phyloP scores from a whole-genome alignment of 2,888 invertebrate species.

The Agrotis segetum region DNA sequence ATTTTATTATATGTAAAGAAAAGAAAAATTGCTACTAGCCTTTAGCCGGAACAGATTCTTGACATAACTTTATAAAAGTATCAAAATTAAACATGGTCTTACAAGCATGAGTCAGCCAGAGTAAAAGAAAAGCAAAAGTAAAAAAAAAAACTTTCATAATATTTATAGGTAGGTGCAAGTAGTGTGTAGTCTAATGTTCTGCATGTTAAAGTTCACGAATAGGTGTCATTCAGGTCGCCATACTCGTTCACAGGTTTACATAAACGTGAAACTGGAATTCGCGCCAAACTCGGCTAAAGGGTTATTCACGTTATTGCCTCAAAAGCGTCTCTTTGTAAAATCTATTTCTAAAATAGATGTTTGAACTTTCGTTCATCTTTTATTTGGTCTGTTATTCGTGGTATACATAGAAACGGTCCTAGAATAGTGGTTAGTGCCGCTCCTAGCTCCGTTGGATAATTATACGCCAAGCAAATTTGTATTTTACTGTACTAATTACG shows the following conservation, averaged over 20 bases:
- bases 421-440: neutral
- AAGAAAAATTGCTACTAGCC: neutral
- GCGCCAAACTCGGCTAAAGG: slow-evolving; percentile 19
- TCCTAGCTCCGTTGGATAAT: neutral
- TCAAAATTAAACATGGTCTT: slow-evolving; percentile 12
- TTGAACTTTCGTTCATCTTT: slow-evolving; percentile 24
- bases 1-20: no score
- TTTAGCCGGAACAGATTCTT: neutral
- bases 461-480: slow-evolving; percentile 8
- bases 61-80: neutral
- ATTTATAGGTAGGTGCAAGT: no score
- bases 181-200: slow-evolving; percentile 8
- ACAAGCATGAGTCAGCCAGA: neutral
- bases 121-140: neutral
- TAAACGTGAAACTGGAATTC: slow-evolving; percentile 32
- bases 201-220: slow-evolving; percentile 22
- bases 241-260: slow-evolving; percentile 28
- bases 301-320: slow-evolving; percentile 20
- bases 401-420: slow-evolving; percentile 1
- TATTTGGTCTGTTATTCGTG: slow-evolving; percentile 13
- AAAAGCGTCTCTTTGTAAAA: slow-evolving; percentile 12
- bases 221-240: slow-evolving; percentile 31
- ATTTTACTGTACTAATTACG: slow-evolving; percentile 7
- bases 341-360: slow-evolving; percentile 25
- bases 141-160: no score